Conservation (phyloP, 2,113 vertebrate genomes). For the Melanostigma gelatinosum region DNA sequence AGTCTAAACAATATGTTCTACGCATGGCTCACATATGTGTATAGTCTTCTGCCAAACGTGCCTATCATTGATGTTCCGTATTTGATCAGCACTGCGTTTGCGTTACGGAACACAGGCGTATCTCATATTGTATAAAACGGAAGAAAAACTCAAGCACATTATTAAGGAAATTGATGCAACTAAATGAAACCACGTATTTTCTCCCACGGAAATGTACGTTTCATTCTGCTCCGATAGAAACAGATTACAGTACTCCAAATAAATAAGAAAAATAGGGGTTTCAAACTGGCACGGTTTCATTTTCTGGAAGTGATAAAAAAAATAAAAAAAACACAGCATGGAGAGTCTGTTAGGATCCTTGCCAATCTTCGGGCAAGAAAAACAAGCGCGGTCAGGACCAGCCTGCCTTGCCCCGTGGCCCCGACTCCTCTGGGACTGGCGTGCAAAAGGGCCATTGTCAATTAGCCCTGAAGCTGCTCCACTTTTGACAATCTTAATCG, state of each 20-base stretch:
- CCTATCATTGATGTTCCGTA: neutral
- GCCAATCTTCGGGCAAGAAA: slow-evolving; percentile 69
- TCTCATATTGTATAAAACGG: neutral
- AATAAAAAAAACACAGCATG: neutral
- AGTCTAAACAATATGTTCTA: neutral
- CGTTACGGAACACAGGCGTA: neutral
- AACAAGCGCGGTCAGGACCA: slow-evolving; percentile 66
- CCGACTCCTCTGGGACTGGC: slow-evolving; percentile 79
- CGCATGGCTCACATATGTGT: neutral
- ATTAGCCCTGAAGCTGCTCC: slow-evolving; percentile 72
- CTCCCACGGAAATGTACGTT: neutral
- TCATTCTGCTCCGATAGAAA: neutral
- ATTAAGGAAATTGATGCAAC: slow-evolving; percentile 16
- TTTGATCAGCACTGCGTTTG: neutral
- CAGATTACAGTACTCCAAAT: neutral
- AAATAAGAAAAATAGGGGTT: slow-evolving; percentile 3
- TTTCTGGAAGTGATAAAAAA: slow-evolving; percentile 1
- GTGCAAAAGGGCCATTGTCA: slow-evolving; percentile 79
- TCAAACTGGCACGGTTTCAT: neutral
- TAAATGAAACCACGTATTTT: neutral
- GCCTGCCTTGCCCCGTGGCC: slow-evolving; percentile 64
- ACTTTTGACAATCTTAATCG: slow-evolving; percentile 51
- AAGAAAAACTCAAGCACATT: slow-evolving; percentile 16
- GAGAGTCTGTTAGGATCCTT: slow-evolving; percentile 60
- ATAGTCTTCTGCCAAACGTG: slow-evolving; percentile 7